phyloP scores from a whole-genome alignment of 2,113 vertebrate genomes.

The Corythoichthys haematopterus region DNA sequence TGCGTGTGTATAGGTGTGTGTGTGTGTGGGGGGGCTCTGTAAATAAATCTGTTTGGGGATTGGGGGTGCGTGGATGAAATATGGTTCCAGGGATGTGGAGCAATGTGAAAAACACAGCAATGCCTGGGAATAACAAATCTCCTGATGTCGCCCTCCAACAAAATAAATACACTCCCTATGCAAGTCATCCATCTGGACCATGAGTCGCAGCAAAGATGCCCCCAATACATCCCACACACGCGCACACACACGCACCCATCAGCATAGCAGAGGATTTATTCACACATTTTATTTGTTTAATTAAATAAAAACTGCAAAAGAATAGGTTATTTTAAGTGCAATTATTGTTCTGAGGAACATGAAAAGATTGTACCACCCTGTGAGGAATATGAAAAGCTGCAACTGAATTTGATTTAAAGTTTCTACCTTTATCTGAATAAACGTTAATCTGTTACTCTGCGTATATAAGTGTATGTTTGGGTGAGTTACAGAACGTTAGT shows the following conservation, averaged over 20 bases:
- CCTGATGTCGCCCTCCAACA: slow-evolving; percentile 67
- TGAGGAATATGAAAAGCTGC: background rate
- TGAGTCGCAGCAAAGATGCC: slow-evolving; percentile 71
- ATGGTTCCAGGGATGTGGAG: slow-evolving; percentile 76
- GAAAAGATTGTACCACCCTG: slow-evolving; percentile 1
- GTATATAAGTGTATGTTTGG: too few species aligned
- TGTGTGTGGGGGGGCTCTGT: slow-evolving; percentile 61
- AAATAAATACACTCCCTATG: slow-evolving; percentile 75
- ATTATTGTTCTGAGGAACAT: slow-evolving; percentile 33
- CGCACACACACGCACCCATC: slow-evolving; percentile 22
- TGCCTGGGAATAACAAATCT: slow-evolving; percentile 79
- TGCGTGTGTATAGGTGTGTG: slow-evolving; percentile 30
- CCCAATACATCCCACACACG: slow-evolving; percentile 56
- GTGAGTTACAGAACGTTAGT: background rate
- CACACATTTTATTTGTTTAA: slow-evolving; percentile 55
- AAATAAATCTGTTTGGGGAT: slow-evolving; percentile 81
- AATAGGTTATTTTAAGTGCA: slow-evolving; percentile 28
- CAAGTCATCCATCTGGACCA: slow-evolving; percentile 76
- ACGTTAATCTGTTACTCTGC: too few species aligned
- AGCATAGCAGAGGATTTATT: slow-evolving; percentile 53
- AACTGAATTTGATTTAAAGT: too few species aligned
- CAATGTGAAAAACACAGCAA: slow-evolving; percentile 78
- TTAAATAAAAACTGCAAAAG: slow-evolving; percentile 53
- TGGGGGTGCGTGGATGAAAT: slow-evolving; percentile 75
- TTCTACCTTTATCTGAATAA: too few species aligned